Conservation (phyloP, 2,113 vertebrate species). For the Eurystomus gularis region DNA sequence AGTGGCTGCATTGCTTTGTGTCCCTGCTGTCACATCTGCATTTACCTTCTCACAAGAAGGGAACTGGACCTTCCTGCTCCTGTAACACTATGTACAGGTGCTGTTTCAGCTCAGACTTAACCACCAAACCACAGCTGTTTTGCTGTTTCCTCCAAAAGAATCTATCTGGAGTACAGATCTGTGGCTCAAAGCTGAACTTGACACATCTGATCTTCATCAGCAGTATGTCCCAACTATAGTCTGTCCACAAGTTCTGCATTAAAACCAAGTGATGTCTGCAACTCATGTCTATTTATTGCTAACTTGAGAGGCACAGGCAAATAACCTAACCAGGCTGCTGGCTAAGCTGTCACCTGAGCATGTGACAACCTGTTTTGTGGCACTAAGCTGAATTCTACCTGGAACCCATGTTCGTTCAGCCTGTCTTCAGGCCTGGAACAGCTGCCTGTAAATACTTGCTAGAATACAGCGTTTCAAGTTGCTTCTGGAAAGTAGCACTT, state of each 20-base stretch:
- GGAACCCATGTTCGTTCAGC: not conserved
- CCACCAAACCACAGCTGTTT: not conserved
- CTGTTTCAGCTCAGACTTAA: not conserved
- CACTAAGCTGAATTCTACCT: not conserved
- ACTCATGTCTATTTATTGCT: not conserved
- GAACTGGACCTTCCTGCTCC: not conserved
- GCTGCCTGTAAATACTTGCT: not conserved
- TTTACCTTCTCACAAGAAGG: not conserved
- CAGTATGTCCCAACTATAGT: not conserved
- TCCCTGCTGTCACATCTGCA: not conserved
- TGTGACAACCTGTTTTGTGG: not conserved
- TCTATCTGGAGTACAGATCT: not conserved
- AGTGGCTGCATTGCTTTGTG: not conserved
- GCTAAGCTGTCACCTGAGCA: not conserved
- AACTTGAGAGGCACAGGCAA: not conserved
- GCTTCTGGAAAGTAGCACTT: not conserved
- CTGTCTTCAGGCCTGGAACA: not conserved
- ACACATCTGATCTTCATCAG: not conserved
- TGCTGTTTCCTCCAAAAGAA: not conserved
- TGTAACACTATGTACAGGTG: not conserved
- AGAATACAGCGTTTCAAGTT: not conserved
- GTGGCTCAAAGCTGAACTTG: not conserved
- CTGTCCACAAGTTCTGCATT: not conserved
- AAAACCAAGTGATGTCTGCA: not conserved
- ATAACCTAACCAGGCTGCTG: not conserved